Base-by-base conservation (phyloP, 2,797 vertebrate species). In the Melanotaenia maccullochi region DNA sequence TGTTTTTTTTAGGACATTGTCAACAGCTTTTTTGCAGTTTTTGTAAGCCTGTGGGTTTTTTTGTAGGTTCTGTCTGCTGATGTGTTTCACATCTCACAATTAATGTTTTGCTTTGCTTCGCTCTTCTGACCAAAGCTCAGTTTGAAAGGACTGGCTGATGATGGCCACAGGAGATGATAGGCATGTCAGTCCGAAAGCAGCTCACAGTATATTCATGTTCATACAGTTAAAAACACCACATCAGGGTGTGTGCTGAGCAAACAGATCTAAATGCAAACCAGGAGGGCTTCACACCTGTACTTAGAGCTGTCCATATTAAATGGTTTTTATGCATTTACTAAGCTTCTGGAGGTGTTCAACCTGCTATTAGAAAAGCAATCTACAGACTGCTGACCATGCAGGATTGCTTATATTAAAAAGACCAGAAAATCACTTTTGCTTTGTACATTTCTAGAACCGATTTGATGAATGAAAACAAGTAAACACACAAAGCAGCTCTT, bases 401-500 rank as follows among this genome's bases (percentile, higher is more conserved):
- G 18, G 3, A n/a, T n/a, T 16, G 6, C 20, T n/a, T 24, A 4
- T 4, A 52, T 11, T 22, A 32, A 20, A 36, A 20, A 35, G 2
- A 22, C 3, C 3, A 22, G 14, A 16, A 42, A 42, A 18, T 16
- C 40, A 42, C 40, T 14, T 16, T 14, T 42, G 13, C 4, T 16
- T 18, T 47, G 44, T n/a, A 63, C 12, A 13, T 51, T 52, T 51
- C 14, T 0, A 20, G 1, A 14, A 38, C 3, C 0, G 0, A 24
- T 16, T 32, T 7, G 33, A 12, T 24, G 51, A 36, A 55, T 3
- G 0, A 2, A 5, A 16, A 58, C 13, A 0, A 2, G 1, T 44
- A 14, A 28, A 55, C 28, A 57, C 38, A 68, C 11, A 9, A n/a
- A 28, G 16, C 30, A 20, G 32, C 40, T 35, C 30, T 40, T 62